Evolutionary conservation across 2,888 invertebrate species (phyloP), one percentile per base, ranked within the genome.

Genomic region (Nipponacmea schrenckii): DNA sequence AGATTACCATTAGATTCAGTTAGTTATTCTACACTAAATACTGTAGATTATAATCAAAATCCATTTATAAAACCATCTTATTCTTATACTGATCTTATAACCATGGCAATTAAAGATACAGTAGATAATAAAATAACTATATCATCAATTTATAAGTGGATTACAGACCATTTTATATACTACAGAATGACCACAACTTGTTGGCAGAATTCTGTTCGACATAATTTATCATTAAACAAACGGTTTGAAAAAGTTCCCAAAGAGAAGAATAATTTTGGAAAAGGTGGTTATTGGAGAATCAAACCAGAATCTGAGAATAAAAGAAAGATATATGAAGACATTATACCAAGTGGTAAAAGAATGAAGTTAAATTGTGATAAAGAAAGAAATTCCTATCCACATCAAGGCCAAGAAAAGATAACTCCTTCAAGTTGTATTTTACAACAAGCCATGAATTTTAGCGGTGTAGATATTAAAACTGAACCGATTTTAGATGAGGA

Each of bases 261-360:
- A 24, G 12, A 24, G 24, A 20, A 20, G 20, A 56, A 56, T 56
- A 24, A 56, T 24, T 20, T 24, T 56, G 56, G 56, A 24, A 56
- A 56, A 56, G 56, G 56, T 56, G 56, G 56, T 20, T 56, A 56
- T 56, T 56, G 56, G 56, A 56, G 56, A 56, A 56, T 56, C 20
- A 56, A 56, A 56, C 56, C 56, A 24, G 56, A 56, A 56, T 20
- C 7, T n/a, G 39, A 39, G 7, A 39, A 39, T 39, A 39, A 39
- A 39, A 39, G 39, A 39, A 39, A 39, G 39, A 39, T 39, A 39
- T 39, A 39, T 39, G 56, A 56, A 56, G 56, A 56, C 0, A 56
- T n/a, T 56, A 8, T 56, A 56, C 56, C n/a, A 56, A 56, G 20
- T 56, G 56, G 24, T 56, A 56, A 20, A n/a, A 56, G 20, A 56